Conservation (phyloP, 2,113 vertebrate genomes). For the Setophaga coronata region DNA sequence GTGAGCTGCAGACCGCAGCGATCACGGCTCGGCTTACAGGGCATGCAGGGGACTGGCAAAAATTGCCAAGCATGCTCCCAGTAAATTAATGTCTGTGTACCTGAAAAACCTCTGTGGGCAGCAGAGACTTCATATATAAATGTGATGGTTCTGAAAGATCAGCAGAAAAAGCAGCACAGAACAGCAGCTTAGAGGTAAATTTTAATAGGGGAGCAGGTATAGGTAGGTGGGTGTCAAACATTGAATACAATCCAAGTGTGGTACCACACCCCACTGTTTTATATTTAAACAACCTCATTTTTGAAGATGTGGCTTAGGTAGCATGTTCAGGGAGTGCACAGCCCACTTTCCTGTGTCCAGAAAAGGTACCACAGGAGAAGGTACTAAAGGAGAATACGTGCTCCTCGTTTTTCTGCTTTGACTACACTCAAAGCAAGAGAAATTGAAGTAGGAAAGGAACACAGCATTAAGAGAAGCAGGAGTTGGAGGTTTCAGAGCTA, state of each 20-base stretch:
- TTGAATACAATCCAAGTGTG: fast-evolving
- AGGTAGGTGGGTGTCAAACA: background rate
- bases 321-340: background rate
- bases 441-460: background rate
- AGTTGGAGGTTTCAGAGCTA: background rate
- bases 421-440: background rate
- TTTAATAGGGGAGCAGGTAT: background rate
- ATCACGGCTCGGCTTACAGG: background rate
- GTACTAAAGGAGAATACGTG: background rate
- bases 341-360: background rate
- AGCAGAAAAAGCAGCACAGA: background rate
- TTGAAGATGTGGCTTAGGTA: background rate
- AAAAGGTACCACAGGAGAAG: background rate
- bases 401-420: background rate
- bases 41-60: background rate
- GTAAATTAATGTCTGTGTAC: background rate
- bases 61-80: background rate
- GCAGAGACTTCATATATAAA: background rate
- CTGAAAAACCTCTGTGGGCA: background rate
- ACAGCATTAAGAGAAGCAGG: background rate
- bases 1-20: background rate
- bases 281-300: background rate
- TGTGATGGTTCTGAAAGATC: background rate
- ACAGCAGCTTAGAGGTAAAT: background rate
- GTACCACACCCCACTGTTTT: background rate